Base-by-base conservation (phyloP, 2,797 vertebrate species). In the Falco berigora region DNA sequence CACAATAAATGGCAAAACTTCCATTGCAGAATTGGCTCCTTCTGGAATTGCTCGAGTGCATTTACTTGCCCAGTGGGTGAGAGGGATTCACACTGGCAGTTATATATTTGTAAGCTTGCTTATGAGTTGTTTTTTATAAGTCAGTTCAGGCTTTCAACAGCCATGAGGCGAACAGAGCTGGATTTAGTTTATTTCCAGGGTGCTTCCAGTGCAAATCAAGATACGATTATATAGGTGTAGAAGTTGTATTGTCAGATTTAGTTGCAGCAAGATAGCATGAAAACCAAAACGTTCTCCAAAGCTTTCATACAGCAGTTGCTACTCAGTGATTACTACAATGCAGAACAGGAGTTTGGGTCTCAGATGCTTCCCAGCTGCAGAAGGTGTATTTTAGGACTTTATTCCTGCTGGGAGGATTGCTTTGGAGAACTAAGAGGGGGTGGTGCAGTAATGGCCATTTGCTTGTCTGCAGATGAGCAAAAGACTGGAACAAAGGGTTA, bases 11-110 rank as follows among this genome's bases (percentile, higher is more conserved):
- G 49, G 63, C 50, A 84, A 67, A 86, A 44, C 44, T 63, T 90
- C 59, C 47, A 34, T 8, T 90, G 80, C 80, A 64, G 79, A 73
- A 16, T 25, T 93, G 86, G 66, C 79, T 88, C 68, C 59, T 92
- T 61, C 64, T 90, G 88, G 75, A 94, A 64, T 91, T 91, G 92
- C 79, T 92, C 36, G 63, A 88, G 40, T 75, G 24, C 25, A 7
- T 94, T 96, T 86, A 32, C 24, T 78, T 88, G 87, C 91, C 91
- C 73, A 88, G 69, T 73, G 80, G 80, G 90, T 95, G 62, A 97
- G 86, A 95, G 90, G 88, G 62, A 50, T 75, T 96, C 83, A 86
- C 56, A 8, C 53, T 56, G 47, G 28, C 46, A 23, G 36, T n/a
- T 64, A 30, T 2, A 1, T 49, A 36, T 87, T 82, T 85, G 32